Evolutionary conservation across 2,888 invertebrate species (phyloP), one percentile per base, ranked within the genome.

Genomic region (Fissipunctia ypsillon): DNA sequence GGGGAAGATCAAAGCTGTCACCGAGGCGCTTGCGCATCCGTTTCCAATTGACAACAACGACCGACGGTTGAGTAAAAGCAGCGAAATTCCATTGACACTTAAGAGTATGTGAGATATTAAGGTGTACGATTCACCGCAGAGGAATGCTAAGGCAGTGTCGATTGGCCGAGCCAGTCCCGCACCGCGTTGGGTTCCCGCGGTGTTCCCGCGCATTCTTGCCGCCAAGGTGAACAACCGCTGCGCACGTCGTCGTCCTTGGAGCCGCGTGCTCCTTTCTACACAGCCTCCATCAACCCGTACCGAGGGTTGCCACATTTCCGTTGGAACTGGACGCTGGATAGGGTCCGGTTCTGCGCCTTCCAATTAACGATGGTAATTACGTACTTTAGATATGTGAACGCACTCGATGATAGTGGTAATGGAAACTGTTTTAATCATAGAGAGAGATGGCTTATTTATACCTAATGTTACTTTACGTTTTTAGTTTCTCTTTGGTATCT

Each of bases 181-280:
- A 91, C 90, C 92, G 91, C 87, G 89, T 86, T 90, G 90, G 84
- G 89, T 90, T 90, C 91, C 90, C 88, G 87, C 88, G 81, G 77
- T 82, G 91, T 89, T 91, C 91, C 91, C 91, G 91, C 92, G 93
- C 95, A 94, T 94, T 92, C 94, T 92, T 93, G 90, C 83, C 84
- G 76, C 74, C 90, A 94, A 94, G 95, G 95, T 96, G 91, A 95
- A 95, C 95, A 95, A 95, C 95, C 95, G 92, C 90, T 91, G 89
- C 86, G 90, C 90, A 88, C 92, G 92, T 89, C 93, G 95, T 93
- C 95, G 95, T 95, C 95, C 94, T 92, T 93, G 92, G 90, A 88
- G 85, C 91, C 90, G 90, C 92, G 92, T 92, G 93, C 93, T 94
- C 94, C 94, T 94, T 95, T 93, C 94, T 93, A 94, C 90, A 91